Evolutionary conservation across 2,113 vertebrate species (phyloP), one percentile per base, ranked within the genome.

Genomic region (Macquaria australasica): DNA sequence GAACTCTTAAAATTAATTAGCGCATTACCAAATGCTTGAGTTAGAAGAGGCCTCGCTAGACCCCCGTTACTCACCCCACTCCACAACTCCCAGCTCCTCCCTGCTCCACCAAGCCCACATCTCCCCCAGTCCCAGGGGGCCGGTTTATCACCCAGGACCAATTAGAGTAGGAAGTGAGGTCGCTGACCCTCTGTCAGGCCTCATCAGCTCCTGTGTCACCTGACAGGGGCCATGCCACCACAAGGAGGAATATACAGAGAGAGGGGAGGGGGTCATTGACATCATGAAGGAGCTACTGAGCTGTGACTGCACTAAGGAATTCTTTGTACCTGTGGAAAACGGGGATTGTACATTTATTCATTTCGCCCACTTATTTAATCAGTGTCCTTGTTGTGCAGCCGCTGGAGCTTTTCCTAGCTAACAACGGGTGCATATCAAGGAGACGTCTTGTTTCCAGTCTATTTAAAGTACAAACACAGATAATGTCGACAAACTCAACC

Each of bases 1-100:
- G 83, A 93, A 88, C 89, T 90, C 90, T 89, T 92, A 89, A 90
- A 94, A 94, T 94, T 93, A 95, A 94, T 94, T 95, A 93, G 93
- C 83, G 77, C 83, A 88, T 94, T 94, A 93, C 89, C 85, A 72
- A 92, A 90, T 73, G 88, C 92, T 91, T 20, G 56, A 89, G 88
- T 78, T 84, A 83, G 83, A 75, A 74, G 87, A 91, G 89, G 66
- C 87, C 92, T 87, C 68, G 31, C 55, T 50, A 72, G 78, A 67
- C 77, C 67, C 68, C 77, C 8, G 34, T 51, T 79, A 53, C 79
- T 83, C 66, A 37, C 73, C 66, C 66, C 70, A n/a, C 85, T 83
- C 74, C 81, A 39, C 78, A 66, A 71, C 82, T 77, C 75, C 72
- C 66, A n/a, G n/a, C 86, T 77, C 59, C 88, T 71, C 78, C 81